Evolutionary conservation across 2,113 vertebrate genomes (phyloP).

Genomic region (Dasyornis broadbenti): DNA sequence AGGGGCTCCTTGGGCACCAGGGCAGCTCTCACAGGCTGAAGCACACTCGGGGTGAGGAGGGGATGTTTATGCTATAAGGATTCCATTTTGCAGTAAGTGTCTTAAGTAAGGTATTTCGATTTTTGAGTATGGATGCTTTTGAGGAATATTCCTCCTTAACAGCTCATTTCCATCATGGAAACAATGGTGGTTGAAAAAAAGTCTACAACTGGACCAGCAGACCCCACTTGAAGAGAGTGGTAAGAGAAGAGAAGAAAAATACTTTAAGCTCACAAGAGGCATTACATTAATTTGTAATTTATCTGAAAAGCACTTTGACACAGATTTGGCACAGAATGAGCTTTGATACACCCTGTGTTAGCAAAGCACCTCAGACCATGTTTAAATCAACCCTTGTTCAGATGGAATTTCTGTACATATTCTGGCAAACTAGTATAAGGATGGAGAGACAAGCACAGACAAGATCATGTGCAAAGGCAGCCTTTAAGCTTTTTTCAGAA

Average conservation of each 20-base stretch:
- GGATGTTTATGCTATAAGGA: background rate
- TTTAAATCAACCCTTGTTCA: background rate
- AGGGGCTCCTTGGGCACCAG: background rate
- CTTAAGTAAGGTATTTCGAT: background rate
- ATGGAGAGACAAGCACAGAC: background rate
- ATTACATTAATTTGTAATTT: background rate
- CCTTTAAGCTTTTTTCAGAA: background rate
- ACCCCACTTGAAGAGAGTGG: background rate
- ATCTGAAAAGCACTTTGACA: slow-evolving; percentile 2
- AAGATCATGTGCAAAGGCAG: background rate
- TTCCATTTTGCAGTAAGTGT: background rate
- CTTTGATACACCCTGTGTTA: background rate
- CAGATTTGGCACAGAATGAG: background rate
- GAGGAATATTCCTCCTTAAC: background rate
- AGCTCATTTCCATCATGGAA: background rate
- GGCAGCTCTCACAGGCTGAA: background rate
- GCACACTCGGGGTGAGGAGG: background rate
- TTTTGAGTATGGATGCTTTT: background rate
- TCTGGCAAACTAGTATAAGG: background rate
- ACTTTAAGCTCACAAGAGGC: background rate
- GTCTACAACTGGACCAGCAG: background rate
- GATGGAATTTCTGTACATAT: background rate
- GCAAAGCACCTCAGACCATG: background rate
- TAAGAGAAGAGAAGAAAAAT: background rate
- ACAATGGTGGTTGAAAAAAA: background rate